Conservation (phyloP, 2,888 invertebrate genomes). For the Choristoneura rosaceana region DNA sequence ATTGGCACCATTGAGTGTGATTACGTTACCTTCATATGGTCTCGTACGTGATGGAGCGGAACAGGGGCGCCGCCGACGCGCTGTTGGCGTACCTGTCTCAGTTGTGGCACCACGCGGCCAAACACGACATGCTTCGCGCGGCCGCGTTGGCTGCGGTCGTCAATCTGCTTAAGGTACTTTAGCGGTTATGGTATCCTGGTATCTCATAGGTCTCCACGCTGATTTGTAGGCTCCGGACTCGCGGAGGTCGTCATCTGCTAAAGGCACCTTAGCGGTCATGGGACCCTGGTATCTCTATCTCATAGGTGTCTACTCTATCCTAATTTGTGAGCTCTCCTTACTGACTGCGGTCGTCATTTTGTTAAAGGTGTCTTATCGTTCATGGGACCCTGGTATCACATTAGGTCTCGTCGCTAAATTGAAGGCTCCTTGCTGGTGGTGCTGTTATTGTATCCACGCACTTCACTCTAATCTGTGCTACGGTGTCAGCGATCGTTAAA, state of each 20-base stretch:
- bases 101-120: slow-evolving; percentile 94
- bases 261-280: slow-evolving; percentile 80
- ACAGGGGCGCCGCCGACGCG: slow-evolving; percentile 89
- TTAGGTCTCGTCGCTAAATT: no score
- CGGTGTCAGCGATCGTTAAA: no score
- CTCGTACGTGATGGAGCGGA: slow-evolving; percentile 94
- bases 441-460: no score
- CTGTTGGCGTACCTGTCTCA: slow-evolving; percentile 93
- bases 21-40: slow-evolving; percentile 95
- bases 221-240: slow-evolving; percentile 67
- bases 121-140: slow-evolving; percentile 95
- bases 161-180: slow-evolving; percentile 91
- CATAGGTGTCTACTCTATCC: not conserved
- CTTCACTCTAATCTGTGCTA: no score
- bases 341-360: slow-evolving; percentile 90
- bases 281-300: slow-evolving; percentile 11
- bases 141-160: slow-evolving; percentile 95
- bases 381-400: no score
- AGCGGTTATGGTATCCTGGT: slow-evolving; percentile 7
- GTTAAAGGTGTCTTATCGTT: slow-evolving; percentile 86
- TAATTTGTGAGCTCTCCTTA: not conserved
- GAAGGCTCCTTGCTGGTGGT: no score
- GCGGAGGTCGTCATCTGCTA: slow-evolving; percentile 94
- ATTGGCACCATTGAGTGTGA: no score
- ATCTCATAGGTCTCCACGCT: not conserved